These are phyloP conservation scores for Hemichromis elongatus DNA, from an alignment of 2,113 vertebrate genomes.

Conservation along the genomic window DNA sequence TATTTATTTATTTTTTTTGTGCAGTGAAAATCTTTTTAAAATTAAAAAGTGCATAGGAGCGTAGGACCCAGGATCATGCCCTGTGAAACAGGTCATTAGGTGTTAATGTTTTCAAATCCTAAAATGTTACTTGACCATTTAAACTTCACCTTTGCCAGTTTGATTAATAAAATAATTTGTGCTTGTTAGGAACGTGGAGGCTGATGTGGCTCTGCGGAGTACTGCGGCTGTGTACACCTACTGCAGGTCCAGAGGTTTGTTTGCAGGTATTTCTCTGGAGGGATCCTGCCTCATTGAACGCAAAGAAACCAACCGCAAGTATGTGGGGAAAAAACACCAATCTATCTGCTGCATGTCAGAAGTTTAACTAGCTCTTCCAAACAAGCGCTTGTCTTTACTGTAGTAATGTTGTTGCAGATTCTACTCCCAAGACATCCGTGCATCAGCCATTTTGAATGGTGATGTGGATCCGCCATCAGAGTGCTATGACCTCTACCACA, in stretches of 20 bases:
- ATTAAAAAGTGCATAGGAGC: background rate
- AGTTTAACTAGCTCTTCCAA: background rate
- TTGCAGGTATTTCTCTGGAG: slow-evolving; percentile 91
- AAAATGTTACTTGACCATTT: background rate
- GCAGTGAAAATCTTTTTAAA: background rate
- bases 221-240: slow-evolving; percentile 91
- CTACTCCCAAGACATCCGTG: slow-evolving; percentile 87
- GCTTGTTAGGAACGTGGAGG: slow-evolving; percentile 85
- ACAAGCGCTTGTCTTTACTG: background rate
- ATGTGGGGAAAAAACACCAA: slow-evolving; percentile 40
- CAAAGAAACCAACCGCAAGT: slow-evolving; percentile 97
- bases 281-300: slow-evolving; percentile 92
- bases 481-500: slow-evolving; percentile 83
- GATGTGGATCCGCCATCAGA: slow-evolving; percentile 81
- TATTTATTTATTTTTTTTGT: background rate
- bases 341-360: background rate
- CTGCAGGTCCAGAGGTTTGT: slow-evolving; percentile 90
- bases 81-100: background rate
- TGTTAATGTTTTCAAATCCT: background rate
- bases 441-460: slow-evolving; percentile 88
- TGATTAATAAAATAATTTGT: background rate
- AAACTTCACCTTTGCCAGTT: background rate
- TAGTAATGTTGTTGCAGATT: slow-evolving; percentile 72
- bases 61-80: background rate
- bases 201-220: slow-evolving; percentile 86